Base-by-base conservation (phyloP, 2,113 vertebrate genomes). In the Thinocorus orbignyianus region DNA sequence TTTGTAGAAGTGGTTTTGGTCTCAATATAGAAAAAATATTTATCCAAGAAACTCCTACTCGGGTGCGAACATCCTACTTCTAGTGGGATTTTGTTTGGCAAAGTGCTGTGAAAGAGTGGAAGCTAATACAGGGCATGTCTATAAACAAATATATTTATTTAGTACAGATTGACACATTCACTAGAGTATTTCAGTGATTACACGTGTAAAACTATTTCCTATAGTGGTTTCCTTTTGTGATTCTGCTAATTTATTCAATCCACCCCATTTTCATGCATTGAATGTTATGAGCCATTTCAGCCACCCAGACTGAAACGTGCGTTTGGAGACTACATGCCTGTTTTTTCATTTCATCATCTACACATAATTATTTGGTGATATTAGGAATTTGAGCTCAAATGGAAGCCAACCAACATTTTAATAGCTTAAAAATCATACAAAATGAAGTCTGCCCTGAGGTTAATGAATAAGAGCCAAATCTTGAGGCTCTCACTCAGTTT, bases 61-160 rank as follows among this genome's bases (percentile, higher is more conserved):
- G 97, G 98, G 98, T 98, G 98, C 87, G 98, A 98, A 98, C 98
- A 98, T 98, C 98, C 98, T 98, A 98, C 97, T 98, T 98, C 96
- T 97, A 97, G 97, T 90, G 97, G 97, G 98, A 97, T 98, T 98
- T 98, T 98, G 96, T 97, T 98, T 98, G 98, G 98, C 98, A 98
- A 97, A 96, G 94, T 37, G 72, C 97, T 97, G 88, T 94, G 96
- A 96, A 98, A 97, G 97, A 98, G 97, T 97, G 97, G 98, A 98
- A 97, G 97, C 97, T 98, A 98, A 98, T 97, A 97, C 95, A 97
- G 98, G 98, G 96, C 97, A 98, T 97, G 97, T 98, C 98, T 98
- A 98, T 98, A 98, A 98, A 98, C 98, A 98, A 98, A 98, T 98
- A 98, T 98, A 98, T 98, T 98, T 98, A 98, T 97, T 98, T 98